Percentiles rank a stretch among this genome's conserved stretches.
Evolutionary conservation across 2,888 invertebrate species (phyloP).

Genomic region (Noctua janthina): DNA sequence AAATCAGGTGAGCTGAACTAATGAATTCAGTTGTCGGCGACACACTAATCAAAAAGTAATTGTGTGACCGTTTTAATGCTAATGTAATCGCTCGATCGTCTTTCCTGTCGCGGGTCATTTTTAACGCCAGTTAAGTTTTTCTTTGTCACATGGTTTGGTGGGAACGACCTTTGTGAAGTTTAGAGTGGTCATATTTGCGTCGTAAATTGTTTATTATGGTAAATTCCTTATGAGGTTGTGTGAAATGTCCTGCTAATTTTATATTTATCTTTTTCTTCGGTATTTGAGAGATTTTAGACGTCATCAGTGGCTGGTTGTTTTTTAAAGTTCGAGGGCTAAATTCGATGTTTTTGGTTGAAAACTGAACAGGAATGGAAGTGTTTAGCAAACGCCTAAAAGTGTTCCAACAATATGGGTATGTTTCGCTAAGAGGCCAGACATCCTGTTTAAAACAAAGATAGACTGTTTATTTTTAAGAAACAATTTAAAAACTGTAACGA

Average conservation of each 20-base stretch:
- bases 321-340: too few species aligned
- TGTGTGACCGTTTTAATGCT: slow-evolving; percentile 89
- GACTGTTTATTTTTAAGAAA: too few species aligned
- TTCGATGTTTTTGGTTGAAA: too few species aligned
- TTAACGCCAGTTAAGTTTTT: slow-evolving; percentile 62
- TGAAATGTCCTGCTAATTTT: slow-evolving; percentile 27
- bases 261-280: slow-evolving; percentile 23
- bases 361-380: too few species aligned
- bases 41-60: slow-evolving; percentile 88
- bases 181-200: slow-evolving; percentile 37
- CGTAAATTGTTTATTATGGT: slow-evolving; percentile 55
- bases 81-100: slow-evolving; percentile 76
- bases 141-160: slow-evolving; percentile 68
- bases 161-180: slow-evolving; percentile 64
- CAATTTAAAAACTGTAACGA: slow-evolving; percentile 6
- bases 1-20: slow-evolving; percentile 90
- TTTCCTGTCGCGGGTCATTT: slow-evolving; percentile 71
- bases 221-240: slow-evolving; percentile 49
- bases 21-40: slow-evolving; percentile 89
- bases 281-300: slow-evolving; percentile 13
- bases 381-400: too few species aligned
- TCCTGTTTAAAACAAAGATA: too few species aligned
- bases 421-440: too few species aligned
- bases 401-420: too few species aligned
- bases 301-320: neutral